Evolutionary conservation across 2,797 vertebrate genomes (phyloP).

Genomic region (Anguilla marmorata): DNA sequence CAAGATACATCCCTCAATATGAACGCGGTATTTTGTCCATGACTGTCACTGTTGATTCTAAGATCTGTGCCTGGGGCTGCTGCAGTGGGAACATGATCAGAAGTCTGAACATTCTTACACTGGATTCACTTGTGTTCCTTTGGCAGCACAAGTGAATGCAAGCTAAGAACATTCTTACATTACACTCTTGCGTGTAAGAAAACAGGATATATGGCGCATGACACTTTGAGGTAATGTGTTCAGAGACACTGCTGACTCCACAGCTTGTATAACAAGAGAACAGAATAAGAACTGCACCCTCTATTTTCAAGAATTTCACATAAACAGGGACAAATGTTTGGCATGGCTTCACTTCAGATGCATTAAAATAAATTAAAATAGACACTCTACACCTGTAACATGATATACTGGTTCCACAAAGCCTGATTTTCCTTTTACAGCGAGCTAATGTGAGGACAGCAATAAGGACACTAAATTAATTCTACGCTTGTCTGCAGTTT

Average conservation of each 20-base stretch:
- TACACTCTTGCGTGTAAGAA: background rate
- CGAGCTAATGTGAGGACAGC: constrained; percentile 27
- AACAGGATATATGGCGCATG: background rate
- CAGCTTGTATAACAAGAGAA: background rate
- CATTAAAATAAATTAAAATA: background rate
- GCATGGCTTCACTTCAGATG: background rate
- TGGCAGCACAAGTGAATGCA: background rate
- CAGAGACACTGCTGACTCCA: background rate
- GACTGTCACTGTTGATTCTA: background rate
- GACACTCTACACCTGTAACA: background rate
- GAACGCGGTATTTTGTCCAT: background rate
- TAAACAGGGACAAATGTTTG: background rate
- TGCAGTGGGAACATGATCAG: background rate
- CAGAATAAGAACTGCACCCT: background rate
- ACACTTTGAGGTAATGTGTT: background rate
- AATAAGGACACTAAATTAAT: constrained; percentile 42
- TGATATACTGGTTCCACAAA: background rate
- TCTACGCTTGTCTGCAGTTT: constrained; percentile 34
- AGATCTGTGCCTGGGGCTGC: background rate
- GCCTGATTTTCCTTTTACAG: background rate
- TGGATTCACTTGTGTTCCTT: background rate
- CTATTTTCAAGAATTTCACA: background rate
- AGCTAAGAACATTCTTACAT: background rate
- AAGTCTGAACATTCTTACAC: background rate
- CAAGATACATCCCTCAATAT: background rate